These are phyloP conservation scores for Scaptodrosophila lebanonensis DNA, from an alignment of 1,140 invertebrate species.

Conservation along the genomic window DNA sequence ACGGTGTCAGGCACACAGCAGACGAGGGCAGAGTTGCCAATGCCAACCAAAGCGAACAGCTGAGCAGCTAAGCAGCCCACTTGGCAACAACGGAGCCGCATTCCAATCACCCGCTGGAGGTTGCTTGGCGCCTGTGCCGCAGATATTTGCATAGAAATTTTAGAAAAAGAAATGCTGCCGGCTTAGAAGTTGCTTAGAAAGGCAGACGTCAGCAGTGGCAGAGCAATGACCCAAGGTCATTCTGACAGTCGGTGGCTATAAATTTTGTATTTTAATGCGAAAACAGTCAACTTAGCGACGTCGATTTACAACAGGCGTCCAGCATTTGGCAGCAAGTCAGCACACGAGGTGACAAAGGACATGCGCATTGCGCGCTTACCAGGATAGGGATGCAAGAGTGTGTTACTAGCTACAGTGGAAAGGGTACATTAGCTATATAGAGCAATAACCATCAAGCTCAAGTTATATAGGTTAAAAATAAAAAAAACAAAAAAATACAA, in stretches of 20 bases:
- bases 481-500: too few species aligned
- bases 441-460: too few species aligned
- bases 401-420: too few species aligned
- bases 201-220: slow-evolving; percentile 11
- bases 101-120: slow-evolving; percentile 46
- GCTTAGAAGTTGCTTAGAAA: slow-evolving; percentile 58
- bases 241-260: slow-evolving; percentile 44
- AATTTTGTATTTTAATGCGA: slow-evolving; percentile 75
- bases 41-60: background rate
- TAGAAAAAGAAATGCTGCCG: slow-evolving; percentile 59
- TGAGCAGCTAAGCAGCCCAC: background rate
- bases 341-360: slow-evolving; percentile 12
- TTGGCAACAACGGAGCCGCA: slow-evolving; percentile 38
- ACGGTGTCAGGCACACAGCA: slow-evolving; percentile 66
- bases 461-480: too few species aligned
- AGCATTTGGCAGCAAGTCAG: slow-evolving; percentile 12
- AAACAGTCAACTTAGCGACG: slow-evolving; percentile 76
- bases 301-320: slow-evolving; percentile 57
- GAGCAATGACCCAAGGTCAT: background rate
- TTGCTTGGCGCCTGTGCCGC: slow-evolving; percentile 57
- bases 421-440: too few species aligned
- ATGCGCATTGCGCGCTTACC: slow-evolving; percentile 40
- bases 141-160: slow-evolving; percentile 76
- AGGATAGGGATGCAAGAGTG: too few species aligned
- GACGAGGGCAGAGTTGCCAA: background rate